These are phyloP conservation scores for Synanthedon andrenaeformis DNA, from an alignment of 2,888 invertebrate species.

Conservation along the genomic window DNA sequence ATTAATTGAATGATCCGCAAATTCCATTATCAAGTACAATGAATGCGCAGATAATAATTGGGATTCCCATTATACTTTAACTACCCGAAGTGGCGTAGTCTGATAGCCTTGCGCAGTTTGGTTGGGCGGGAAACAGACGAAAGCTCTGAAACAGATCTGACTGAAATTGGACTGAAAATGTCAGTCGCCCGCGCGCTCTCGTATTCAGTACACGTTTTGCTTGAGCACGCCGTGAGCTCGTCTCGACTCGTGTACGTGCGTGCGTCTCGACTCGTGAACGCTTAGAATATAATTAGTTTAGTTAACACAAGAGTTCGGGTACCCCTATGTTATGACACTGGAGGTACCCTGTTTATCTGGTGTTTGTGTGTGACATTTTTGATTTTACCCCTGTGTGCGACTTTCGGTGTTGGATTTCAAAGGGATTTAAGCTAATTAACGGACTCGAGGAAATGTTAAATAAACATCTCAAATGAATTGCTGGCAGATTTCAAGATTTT, in stretches of 20 bases:
- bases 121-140: slow-evolving; percentile 7
- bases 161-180: slow-evolving; percentile 10
- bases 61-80: background rate
- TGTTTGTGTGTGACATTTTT: background rate
- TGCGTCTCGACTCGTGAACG: slow-evolving; percentile 8
- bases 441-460: background rate
- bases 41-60: background rate
- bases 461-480: background rate
- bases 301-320: background rate
- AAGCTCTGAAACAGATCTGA: slow-evolving; percentile 14
- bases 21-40: too few relatives aligned
- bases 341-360: background rate
- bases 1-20: too few relatives aligned
- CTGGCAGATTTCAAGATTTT: too few relatives aligned
- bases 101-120: background rate
- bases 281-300: slow-evolving; percentile 3
- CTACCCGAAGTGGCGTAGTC: background rate
- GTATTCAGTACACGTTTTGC: slow-evolving; percentile 10
- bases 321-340: background rate
- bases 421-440: background rate
- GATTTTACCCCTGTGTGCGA: slow-evolving; percentile 2
- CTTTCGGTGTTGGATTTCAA: slow-evolving; percentile 3
- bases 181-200: slow-evolving; percentile 30
- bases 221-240: slow-evolving; percentile 4
- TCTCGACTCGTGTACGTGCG: slow-evolving; percentile 10